Evolutionary conservation across 1,140 invertebrate genomes (phyloP).

Genomic region (Galleria mellonella): DNA sequence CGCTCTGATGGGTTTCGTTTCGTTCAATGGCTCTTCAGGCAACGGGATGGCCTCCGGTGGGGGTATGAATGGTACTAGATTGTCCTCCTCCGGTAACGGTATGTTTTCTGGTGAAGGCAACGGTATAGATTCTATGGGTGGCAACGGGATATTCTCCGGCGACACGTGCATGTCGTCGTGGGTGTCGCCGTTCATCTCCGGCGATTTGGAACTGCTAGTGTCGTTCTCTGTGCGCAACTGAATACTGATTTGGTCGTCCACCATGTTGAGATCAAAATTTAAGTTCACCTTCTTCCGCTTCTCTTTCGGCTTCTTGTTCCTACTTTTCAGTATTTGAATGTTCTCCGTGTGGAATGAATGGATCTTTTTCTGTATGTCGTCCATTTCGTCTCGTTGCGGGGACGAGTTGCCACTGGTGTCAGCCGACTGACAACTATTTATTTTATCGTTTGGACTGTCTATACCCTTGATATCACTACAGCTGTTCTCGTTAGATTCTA

Average conservation of each 20-base stretch:
- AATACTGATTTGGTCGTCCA: slow-evolving; percentile 72
- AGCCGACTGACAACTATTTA: slow-evolving; percentile 58
- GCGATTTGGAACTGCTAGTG: slow-evolving; percentile 22
- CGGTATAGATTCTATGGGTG: slow-evolving; percentile 53
- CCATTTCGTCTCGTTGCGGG: slow-evolving; percentile 71
- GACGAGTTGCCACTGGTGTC: slow-evolving; percentile 71
- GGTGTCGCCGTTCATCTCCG: slow-evolving; percentile 49
- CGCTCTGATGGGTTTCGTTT: slow-evolving; percentile 12
- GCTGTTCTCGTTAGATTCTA: slow-evolving; percentile 43
- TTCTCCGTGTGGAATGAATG: slow-evolving; percentile 77
- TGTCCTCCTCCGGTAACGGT: slow-evolving; percentile 52
- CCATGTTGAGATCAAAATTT: slow-evolving; percentile 71
- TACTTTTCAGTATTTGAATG: slow-evolving; percentile 75
- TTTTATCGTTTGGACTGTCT: slow-evolving; percentile 51
- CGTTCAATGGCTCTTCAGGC: slow-evolving; percentile 46
- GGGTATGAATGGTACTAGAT: slow-evolving; percentile 33
- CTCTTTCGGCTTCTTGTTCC: slow-evolving; percentile 75
- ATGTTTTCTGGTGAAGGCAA: slow-evolving; percentile 52
- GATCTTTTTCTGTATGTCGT: slow-evolving; percentile 76
- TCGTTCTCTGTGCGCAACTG: slow-evolving; percentile 61
- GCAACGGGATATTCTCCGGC: slow-evolving; percentile 63
- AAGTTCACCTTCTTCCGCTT: slow-evolving; percentile 73
- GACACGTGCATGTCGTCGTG: slow-evolving; percentile 41
- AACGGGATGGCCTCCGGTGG: slow-evolving; percentile 53
- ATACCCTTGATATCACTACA: slow-evolving; percentile 37